Conservation (phyloP, 2,797 vertebrate species). For the Lophotriccus pileatus region DNA sequence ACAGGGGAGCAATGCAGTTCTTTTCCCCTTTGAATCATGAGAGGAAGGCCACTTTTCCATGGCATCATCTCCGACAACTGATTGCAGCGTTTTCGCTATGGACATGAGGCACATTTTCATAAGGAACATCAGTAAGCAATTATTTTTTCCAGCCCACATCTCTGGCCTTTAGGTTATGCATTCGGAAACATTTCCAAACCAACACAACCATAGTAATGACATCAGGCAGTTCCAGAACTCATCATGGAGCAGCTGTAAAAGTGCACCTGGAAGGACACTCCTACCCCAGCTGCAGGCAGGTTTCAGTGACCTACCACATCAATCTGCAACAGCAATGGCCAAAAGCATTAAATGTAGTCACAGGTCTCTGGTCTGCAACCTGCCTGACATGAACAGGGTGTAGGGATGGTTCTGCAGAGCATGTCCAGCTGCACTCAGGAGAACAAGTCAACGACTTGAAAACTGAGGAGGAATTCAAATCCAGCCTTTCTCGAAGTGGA, state of each 20-base stretch:
- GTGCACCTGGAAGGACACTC: not conserved
- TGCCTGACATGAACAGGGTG: not conserved
- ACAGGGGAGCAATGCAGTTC: not conserved
- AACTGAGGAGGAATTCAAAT: not conserved
- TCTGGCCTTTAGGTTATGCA: not conserved
- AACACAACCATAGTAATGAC: not conserved
- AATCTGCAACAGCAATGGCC: not conserved
- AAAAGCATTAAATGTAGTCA: not conserved
- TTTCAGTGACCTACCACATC: not conserved
- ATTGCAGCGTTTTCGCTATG: not conserved
- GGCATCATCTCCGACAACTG: not conserved
- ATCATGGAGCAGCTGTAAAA: not conserved
- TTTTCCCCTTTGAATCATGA: not conserved
- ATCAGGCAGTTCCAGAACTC: not conserved
- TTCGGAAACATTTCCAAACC: not conserved
- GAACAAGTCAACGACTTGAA: not conserved
- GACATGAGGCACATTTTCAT: not conserved
- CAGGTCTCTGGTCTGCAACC: not conserved
- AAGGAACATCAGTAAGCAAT: not conserved
- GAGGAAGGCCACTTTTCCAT: not conserved
- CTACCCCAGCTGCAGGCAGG: not conserved
- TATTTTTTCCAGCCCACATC: not conserved
- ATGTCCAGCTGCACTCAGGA: accelerated
- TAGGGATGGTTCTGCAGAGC: not conserved
- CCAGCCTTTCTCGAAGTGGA: not conserved